Evolutionary conservation across 2,113 vertebrate species (phyloP).

Genomic region (Coptodon bakossiorum): DNA sequence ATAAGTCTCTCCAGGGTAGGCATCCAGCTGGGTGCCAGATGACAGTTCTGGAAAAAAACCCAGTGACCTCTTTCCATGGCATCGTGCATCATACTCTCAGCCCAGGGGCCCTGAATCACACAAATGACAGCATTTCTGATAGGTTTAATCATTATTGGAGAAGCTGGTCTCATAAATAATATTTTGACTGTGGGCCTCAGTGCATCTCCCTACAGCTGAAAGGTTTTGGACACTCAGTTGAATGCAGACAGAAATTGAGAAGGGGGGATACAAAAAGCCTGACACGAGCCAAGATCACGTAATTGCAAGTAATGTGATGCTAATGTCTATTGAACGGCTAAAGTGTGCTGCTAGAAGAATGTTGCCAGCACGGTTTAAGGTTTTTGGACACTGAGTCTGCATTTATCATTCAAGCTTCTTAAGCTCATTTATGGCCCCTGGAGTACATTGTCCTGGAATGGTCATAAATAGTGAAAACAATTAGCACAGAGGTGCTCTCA

Average conservation of each 20-base stretch:
- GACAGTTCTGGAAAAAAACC: constrained; percentile 97
- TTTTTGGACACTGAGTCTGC: neutral
- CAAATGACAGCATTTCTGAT: neutral
- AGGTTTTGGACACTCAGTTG: neutral
- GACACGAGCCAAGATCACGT: neutral
- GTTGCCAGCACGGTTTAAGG: neutral
- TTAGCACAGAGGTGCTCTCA: constrained; percentile 24
- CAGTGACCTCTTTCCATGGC: constrained; percentile 87
- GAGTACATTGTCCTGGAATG: neutral
- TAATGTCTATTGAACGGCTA: neutral
- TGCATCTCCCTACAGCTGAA: neutral
- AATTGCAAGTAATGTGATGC: neutral
- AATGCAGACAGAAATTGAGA: neutral
- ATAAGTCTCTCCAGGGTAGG: constrained; percentile 83
- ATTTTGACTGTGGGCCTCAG: neutral
- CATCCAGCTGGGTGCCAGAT: constrained; percentile 95
- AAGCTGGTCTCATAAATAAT: neutral
- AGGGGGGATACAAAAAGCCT: neutral
- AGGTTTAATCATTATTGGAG: neutral
- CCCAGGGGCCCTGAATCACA: constrained; percentile 77
- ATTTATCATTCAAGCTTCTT: neutral
- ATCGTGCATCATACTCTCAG: constrained; percentile 81
- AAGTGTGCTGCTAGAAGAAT: neutral
- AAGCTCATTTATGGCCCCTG: neutral
- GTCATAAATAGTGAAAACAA: constrained; percentile 23